Base-by-base conservation (phyloP, 2,797 vertebrate species). In the Bryconaethiops microstoma region DNA sequence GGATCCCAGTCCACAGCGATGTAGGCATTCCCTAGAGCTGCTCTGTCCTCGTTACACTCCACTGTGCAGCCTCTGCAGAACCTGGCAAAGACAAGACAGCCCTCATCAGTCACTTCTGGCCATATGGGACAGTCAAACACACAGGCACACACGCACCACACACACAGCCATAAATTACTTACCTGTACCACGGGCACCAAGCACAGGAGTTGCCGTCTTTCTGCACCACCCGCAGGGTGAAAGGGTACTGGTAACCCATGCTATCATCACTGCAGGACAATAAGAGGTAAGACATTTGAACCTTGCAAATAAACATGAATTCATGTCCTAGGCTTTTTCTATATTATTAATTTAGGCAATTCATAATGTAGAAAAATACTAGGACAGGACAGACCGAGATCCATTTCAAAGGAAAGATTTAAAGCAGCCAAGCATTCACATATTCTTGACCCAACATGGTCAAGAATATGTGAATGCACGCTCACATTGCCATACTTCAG, bases 1-100 rank as follows among this genome's bases (percentile, higher is more conserved):
- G 97, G 98, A 85, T 99, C 98, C 98, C 98, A 99, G 92, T 99
- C 98, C 14, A 99, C 96, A 17, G 98, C 97, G n/a, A 99, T 97
- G 78, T 93, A 99, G 50, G 97, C 96, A 16, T 95, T 99, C 74
- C 96, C 97, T 40, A 99, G 93, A 35, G 93, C 95, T 2, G 96
- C 97, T 85, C 94, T 92, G 48, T 98, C 97, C 84, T 98, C 97
- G 0, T 93, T 88, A 88, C 98, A 99, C 81, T 98, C 97, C 63
- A 99, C 94, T 64, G 94, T 95, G 75, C 98, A 99, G 81, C 98
- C 97, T 83, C 97, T 92, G 85, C 98, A 99, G 94, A 99, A 99
- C 81, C 98, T 99, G 89, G 67, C 7, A 78, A 39, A 63, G 52
- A 54, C 62, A 84, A 12, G 4, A 80, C 50, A 76, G 23, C 55